Evolutionary conservation across 2,888 invertebrate species (phyloP), one percentile per base, ranked within the genome.

Genomic region (Muscina levida): DNA sequence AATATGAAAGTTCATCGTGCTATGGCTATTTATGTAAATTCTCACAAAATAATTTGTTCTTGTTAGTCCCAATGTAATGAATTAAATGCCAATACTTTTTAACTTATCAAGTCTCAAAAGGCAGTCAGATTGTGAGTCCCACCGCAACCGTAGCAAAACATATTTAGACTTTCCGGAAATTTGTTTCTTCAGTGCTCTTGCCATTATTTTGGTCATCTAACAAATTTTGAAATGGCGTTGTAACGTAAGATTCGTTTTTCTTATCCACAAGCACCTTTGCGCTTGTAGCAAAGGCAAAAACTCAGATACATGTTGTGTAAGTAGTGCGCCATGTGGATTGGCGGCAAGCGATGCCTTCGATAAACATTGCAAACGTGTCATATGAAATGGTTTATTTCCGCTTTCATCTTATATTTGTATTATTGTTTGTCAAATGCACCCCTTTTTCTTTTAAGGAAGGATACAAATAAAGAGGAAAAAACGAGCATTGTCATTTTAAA

Each of bases 191-290:
- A n/a, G n/a, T n/a, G n/a, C n/a, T n/a, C 13, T 37, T 39, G 65
- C 68, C 44, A 66, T 75, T 74, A 71, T 46, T 67, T n/a, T 31
- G 4, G 22, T 71, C 17, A 59, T 71, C 44, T 75, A 75, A 59
- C 67, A 76, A 68, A 72, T 79, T 80, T 70, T 48, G 70, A 80
- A 80, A 80, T 80, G 77, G 79, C 79, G 79, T 80, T 80, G 72
- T 72, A 70, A 68, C 77, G 73, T 72, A 80, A 80, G 76, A 80
- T 80, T 77, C 79, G 79, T 57, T 80, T 80, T 80, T 80, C 76
- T 76, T 80, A 80, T 80, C 79, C 76, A 68, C 79, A 80, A 80
- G 76, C 76, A 80, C 76, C 72, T 80, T 76, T n/a, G n/a, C n/a
- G n/a, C n/a, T n/a, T n/a, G n/a, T n/a, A n/a, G n/a, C n/a, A n/a